Evolutionary conservation across 2,888 invertebrate genomes (phyloP).

Genomic region (Andrena haemorrhoa): DNA sequence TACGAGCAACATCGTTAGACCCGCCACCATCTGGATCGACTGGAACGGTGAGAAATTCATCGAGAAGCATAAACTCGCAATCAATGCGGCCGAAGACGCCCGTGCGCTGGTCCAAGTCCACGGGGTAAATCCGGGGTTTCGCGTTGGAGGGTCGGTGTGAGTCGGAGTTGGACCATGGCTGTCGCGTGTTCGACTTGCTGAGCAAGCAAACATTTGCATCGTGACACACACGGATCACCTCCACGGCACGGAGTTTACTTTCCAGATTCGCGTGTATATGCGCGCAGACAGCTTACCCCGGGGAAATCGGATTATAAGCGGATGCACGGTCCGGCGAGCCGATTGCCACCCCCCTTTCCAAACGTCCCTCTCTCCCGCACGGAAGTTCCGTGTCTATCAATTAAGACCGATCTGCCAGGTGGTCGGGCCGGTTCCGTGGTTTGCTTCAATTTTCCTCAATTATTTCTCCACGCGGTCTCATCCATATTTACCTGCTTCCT

Average conservation of each 20-base stretch:
- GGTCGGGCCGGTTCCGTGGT: conserved; percentile 25
- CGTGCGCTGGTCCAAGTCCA: conserved; percentile 13
- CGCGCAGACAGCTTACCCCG: conserved; percentile 75
- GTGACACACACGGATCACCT: conserved; percentile 73
- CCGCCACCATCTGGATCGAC: conserved; percentile 21
- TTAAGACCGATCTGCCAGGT: conserved; percentile 61
- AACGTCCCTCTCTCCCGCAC: neutral
- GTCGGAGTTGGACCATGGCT: conserved; percentile 28
- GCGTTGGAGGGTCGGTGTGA: neutral
- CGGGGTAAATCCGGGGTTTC: conserved; percentile 6
- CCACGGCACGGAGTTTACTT: conserved; percentile 75
- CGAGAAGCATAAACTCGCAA: conserved; percentile 55
- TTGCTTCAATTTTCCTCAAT: conserved; percentile 54
- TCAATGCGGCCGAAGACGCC: conserved; percentile 52
- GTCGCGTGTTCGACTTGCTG: conserved; percentile 70
- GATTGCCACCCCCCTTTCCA: conserved; percentile 48
- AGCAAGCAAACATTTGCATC: conserved; percentile 79
- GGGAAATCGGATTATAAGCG: conserved; percentile 76
- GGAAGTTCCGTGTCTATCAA: conserved; percentile 62
- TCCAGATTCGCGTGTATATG: conserved; percentile 75
- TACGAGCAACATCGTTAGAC: conserved; percentile 26
- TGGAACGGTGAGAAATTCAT: conserved; percentile 40
- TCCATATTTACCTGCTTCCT: conserved; percentile 55
- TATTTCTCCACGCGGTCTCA: conserved; percentile 35
- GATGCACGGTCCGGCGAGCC: conserved; percentile 66